A percentile compares a stretch with the other conserved stretches of the same genome.
Evolutionary conservation across 2,797 vertebrate species (phyloP).

Genomic region (Thaleichthys pacificus): DNA sequence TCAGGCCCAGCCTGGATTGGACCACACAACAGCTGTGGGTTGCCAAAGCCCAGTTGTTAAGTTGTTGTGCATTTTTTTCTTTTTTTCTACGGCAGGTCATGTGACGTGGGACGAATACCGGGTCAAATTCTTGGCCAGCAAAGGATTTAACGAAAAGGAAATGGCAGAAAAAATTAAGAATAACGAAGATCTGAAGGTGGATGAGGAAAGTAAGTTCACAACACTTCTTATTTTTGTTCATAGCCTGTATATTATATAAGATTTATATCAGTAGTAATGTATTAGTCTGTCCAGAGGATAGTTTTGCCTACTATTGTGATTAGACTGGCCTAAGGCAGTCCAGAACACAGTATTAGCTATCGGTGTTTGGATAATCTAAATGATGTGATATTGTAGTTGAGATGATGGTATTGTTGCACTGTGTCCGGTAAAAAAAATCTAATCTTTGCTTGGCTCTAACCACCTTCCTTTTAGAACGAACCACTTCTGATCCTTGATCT

Average conservation of each 20-base stretch:
- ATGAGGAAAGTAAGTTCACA: conserved; percentile 90
- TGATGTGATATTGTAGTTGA: too few species aligned
- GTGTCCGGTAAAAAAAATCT: too few species aligned
- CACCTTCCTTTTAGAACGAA: too few species aligned
- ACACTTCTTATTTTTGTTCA: not conserved
- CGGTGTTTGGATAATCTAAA: not conserved
- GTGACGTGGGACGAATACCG: conserved; percentile 96
- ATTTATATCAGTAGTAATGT: too few species aligned
- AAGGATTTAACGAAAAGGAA: conserved; percentile 89
- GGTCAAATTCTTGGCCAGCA: conserved; percentile 92
- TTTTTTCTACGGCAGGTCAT: conserved; percentile 67
- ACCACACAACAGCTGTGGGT: not conserved
- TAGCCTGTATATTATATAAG: not conserved
- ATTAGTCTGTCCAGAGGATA: too few species aligned
- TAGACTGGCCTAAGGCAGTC: too few species aligned
- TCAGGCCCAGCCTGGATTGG: not conserved
- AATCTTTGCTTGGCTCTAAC: too few species aligned
- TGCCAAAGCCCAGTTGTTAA: not conserved
- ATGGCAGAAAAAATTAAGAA: conserved; percentile 87
- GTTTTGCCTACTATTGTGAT: too few species aligned
- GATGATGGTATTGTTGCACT: too few species aligned
- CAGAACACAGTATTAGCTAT: too few species aligned
- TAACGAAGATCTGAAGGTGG: conserved; percentile 90
- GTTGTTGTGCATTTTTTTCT: not conserved
- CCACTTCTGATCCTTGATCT: not conserved